A percentile compares a stretch with the other conserved stretches of the same genome.
Evolutionary conservation across 1,140 invertebrate genomes (phyloP).

Genomic region (Thaumetopoea pityocampa): DNA sequence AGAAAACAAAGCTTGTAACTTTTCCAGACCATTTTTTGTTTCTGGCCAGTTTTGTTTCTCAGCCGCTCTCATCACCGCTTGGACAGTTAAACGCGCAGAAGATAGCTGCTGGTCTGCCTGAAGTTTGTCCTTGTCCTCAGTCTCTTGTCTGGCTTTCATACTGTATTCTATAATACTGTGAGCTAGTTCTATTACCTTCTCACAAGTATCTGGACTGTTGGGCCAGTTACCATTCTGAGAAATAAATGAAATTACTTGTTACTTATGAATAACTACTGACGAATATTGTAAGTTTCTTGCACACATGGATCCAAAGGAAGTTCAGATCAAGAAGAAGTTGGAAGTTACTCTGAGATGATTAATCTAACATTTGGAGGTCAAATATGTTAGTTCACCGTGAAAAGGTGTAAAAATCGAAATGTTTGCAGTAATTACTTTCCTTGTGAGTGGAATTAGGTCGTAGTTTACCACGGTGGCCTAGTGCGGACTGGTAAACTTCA

Average conservation of each 20-base stretch:
- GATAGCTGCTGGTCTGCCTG: slow-evolving; percentile 76
- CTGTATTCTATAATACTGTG: slow-evolving; percentile 52
- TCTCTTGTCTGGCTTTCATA: slow-evolving; percentile 51
- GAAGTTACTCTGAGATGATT: too few species aligned
- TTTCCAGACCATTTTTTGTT: slow-evolving; percentile 34
- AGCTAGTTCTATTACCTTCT: slow-evolving; percentile 58
- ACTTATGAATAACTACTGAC: not conserved
- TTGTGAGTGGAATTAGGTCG: too few species aligned
- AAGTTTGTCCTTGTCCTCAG: slow-evolving; percentile 78
- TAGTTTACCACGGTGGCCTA: too few species aligned
- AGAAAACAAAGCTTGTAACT: slow-evolving; percentile 48
- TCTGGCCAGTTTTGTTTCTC: slow-evolving; percentile 71
- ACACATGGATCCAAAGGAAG: too few species aligned
- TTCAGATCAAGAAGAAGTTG: too few species aligned
- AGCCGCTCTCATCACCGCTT: slow-evolving; percentile 73
- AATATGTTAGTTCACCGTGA: too few species aligned
- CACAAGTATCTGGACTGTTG: slow-evolving; percentile 73
- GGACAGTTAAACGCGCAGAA: slow-evolving; percentile 78
- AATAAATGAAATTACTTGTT: slow-evolving; percentile 26
- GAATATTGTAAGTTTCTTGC: too few species aligned
- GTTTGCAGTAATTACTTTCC: too few species aligned
- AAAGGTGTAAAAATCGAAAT: too few species aligned
- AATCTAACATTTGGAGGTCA: too few species aligned
- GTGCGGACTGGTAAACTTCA: too few species aligned
- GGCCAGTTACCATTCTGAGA: slow-evolving; percentile 77